phyloP scores from a whole-genome alignment of 2,888 invertebrate species.

The Theretra japonica region DNA sequence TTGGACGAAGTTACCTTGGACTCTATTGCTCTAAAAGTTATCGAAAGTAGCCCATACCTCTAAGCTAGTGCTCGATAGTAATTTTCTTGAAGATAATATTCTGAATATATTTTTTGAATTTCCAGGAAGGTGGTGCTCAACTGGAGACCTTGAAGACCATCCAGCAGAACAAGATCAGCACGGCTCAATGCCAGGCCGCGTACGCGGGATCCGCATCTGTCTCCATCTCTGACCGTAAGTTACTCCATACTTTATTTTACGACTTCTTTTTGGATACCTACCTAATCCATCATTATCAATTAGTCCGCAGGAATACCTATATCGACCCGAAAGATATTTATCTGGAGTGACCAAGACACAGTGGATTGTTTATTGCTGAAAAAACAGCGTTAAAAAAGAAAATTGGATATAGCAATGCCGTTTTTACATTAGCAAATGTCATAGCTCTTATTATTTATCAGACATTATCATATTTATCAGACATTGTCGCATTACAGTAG shows the following conservation, averaged over 20 bases:
- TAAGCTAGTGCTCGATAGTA: not conserved
- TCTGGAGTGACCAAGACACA: not conserved
- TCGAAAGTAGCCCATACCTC: not conserved
- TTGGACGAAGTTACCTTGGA: too few relatives aligned
- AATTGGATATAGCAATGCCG: too few relatives aligned
- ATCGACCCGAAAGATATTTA: too few relatives aligned
- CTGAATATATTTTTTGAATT: conserved; percentile 15
- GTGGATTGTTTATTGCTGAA: not conserved
- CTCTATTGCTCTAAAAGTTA: too few relatives aligned
- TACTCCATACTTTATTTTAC: not conserved
- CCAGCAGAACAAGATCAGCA: conserved; percentile 51
- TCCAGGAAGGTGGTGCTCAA: conserved; percentile 53
- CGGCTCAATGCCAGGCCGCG: conserved; percentile 44
- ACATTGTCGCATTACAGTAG: too few relatives aligned
- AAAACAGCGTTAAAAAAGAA: too few relatives aligned
- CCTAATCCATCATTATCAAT: too few relatives aligned
- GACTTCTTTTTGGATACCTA: not conserved
- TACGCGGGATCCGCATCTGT: conserved; percentile 43
- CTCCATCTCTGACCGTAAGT: conserved; percentile 59
- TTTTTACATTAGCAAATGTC: too few relatives aligned
- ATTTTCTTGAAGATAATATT: not conserved
- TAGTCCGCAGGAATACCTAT: too few relatives aligned
- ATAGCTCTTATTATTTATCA: too few relatives aligned
- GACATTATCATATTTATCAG: too few relatives aligned
- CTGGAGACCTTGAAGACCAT: conserved; percentile 52